Base-by-base conservation (phyloP, 2,797 vertebrate genomes). In the Enoplosus armatus region DNA sequence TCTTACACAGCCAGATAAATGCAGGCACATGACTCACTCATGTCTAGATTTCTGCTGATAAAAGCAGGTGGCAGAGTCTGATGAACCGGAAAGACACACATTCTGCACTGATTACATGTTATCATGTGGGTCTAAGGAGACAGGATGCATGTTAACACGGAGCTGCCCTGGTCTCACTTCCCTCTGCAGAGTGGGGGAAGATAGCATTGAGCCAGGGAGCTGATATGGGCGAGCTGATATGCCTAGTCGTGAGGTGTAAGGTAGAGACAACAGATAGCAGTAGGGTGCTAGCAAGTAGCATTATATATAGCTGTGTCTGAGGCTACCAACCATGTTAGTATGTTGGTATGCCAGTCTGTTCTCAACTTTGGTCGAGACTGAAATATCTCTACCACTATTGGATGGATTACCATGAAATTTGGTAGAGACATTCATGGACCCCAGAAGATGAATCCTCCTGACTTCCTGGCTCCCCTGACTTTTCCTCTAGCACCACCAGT, bases 101-200 rank as follows among this genome's bases (percentile, higher is more conserved):
- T 77, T 80, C 50, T 55, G 65, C 65, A 59, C 66, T 75, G 53
- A 78, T 77, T 72, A 14, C 45, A 50, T 56, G 67, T 87, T 76
- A 80, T 89, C 77, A n/a, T 79, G 71, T 55, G 61, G 29, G 50
- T 77, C 72, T 47, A 58, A 80, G 82, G 62, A 77, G 79, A 84
- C 82, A 80, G 84, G 87, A 89, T 80, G 82, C 53, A 65, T 86
- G 85, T 80, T 85, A 72, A 87, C 84, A 75, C 67, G 27, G 69
- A 39, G 27, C 53, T 45, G 16, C 33, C 51, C 70, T 29, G 56
- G 20, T 59, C 71, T 73, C 61, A 75, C 50, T 67, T 90, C 85
- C 78, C 45, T 64, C 72, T 81, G 60, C 59, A 76, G 71, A 72
- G 48, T 37, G 16, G 35, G 43, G 61, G 41, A 45, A 59, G 83